phyloP scores from a whole-genome alignment of 1,140 invertebrate species.

The Drosophila ananassae region DNA sequence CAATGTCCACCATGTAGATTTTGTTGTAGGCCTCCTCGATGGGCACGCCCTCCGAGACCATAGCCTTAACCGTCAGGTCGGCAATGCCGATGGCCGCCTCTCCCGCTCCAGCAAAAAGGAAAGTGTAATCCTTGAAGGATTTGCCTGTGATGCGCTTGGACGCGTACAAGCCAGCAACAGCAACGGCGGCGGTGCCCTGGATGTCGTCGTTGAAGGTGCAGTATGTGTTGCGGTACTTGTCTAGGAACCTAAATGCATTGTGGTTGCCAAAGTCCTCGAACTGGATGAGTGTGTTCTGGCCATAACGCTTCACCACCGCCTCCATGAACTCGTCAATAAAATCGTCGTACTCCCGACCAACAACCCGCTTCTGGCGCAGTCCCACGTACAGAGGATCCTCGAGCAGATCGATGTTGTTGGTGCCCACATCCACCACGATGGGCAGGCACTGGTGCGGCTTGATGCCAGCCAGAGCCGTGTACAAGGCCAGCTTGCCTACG shows the following conservation, averaged over 20 bases:
- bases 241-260: slow-evolving; percentile 96
- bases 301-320: slow-evolving; percentile 95
- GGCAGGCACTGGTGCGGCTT: slow-evolving; percentile 97
- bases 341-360: slow-evolving; percentile 95
- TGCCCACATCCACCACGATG: slow-evolving; percentile 96
- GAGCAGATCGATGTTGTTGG: slow-evolving; percentile 94
- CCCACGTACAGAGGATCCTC: slow-evolving; percentile 98
- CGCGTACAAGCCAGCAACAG: slow-evolving; percentile 94
- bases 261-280: slow-evolving; percentile 98
- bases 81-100: slow-evolving; percentile 95
- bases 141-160: slow-evolving; percentile 91
- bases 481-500: slow-evolving; percentile 96
- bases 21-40: slow-evolving; percentile 89
- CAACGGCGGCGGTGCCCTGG: slow-evolving; percentile 97
- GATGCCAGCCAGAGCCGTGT: slow-evolving; percentile 96
- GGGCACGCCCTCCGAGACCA: slow-evolving; percentile 92
- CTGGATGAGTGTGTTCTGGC: slow-evolving; percentile 94
- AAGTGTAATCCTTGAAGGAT: slow-evolving; percentile 92
- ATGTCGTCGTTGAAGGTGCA: slow-evolving; percentile 99
- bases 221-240: slow-evolving; percentile 93
- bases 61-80: slow-evolving; percentile 93
- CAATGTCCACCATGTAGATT: slow-evolving; percentile 96
- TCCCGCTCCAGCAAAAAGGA: slow-evolving; percentile 96
- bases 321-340: slow-evolving; percentile 99
- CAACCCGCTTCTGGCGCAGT: slow-evolving; percentile 92